A percentile compares a stretch with the other conserved stretches of the same genome.
phyloP scores from a whole-genome alignment of 2,113 vertebrate genomes.

The Orycteropus afer region DNA sequence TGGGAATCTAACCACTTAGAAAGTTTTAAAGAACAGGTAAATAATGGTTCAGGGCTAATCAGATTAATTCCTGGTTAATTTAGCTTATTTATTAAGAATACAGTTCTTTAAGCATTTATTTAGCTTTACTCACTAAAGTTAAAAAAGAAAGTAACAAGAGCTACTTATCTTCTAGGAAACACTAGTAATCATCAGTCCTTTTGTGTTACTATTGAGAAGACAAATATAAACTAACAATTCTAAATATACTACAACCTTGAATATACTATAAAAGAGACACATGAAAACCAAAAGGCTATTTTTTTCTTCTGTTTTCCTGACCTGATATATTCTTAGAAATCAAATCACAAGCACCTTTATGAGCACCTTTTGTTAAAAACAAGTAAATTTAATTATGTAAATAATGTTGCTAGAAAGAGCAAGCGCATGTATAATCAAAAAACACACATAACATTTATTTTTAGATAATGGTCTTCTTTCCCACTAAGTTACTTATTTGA shows the following conservation, averaged over 20 bases:
- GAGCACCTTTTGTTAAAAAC: slow-evolving; percentile 29
- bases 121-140: slow-evolving; percentile 39
- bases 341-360: slow-evolving; percentile 52
- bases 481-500: slow-evolving; percentile 2
- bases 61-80: slow-evolving; percentile 16
- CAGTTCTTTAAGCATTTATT: background rate
- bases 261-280: slow-evolving; percentile 25
- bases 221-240: slow-evolving; percentile 8
- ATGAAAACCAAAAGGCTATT: slow-evolving; percentile 29
- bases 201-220: slow-evolving; percentile 20
- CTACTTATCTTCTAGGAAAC: slow-evolving; percentile 1
- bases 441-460: background rate
- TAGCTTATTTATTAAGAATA: slow-evolving; percentile 16
- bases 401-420: background rate
- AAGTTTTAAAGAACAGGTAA: slow-evolving; percentile 34
- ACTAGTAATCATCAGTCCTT: background rate
- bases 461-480: background rate
- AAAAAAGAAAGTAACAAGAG: background rate
- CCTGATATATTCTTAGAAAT: slow-evolving; percentile 23
- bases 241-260: slow-evolving; percentile 32
- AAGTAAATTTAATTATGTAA: slow-evolving; percentile 28
- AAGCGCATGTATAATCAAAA: background rate
- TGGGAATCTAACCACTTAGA: background rate
- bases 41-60: slow-evolving; percentile 7
- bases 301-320: slow-evolving; percentile 20